phyloP scores from a whole-genome alignment of 2,113 vertebrate species.

The Campylomormyrus numenius region DNA sequence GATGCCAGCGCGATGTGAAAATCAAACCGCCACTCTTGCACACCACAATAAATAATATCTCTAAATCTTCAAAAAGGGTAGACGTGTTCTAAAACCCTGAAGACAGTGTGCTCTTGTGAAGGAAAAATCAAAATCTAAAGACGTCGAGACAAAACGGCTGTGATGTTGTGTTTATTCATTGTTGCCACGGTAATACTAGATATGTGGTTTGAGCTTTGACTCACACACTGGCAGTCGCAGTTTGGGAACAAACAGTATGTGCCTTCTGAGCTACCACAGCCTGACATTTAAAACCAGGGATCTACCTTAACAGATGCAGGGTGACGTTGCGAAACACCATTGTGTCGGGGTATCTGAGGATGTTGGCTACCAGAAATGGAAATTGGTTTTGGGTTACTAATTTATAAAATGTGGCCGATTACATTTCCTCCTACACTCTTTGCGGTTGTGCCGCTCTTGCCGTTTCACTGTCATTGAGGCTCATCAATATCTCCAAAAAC shows the following conservation, averaged over 20 bases:
- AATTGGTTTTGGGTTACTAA: not conserved
- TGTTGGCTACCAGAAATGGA: not conserved
- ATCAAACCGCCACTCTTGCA: not conserved
- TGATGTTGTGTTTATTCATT: not conserved
- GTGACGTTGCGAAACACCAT: not conserved
- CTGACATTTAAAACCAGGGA: not conserved
- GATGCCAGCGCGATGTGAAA: not conserved
- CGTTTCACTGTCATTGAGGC: not conserved
- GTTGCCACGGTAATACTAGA: constrained; percentile 1
- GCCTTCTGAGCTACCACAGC: not conserved
- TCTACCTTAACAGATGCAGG: not conserved
- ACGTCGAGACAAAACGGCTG: not conserved
- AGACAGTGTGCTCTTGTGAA: not conserved
- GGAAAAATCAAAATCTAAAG: not conserved
- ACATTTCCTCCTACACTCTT: not conserved
- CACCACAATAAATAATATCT: not conserved
- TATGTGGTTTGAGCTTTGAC: not conserved
- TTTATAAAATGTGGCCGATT: not conserved
- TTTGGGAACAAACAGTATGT: not conserved
- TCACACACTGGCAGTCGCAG: not conserved
- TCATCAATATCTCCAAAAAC: not conserved
- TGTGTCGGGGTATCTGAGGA: not conserved
- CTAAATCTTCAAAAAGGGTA: not conserved
- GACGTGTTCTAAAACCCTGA: not conserved
- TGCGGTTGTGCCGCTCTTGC: not conserved